phyloP scores from a whole-genome alignment of 1,140 invertebrate genomes.

The Riptortus pedestris region DNA sequence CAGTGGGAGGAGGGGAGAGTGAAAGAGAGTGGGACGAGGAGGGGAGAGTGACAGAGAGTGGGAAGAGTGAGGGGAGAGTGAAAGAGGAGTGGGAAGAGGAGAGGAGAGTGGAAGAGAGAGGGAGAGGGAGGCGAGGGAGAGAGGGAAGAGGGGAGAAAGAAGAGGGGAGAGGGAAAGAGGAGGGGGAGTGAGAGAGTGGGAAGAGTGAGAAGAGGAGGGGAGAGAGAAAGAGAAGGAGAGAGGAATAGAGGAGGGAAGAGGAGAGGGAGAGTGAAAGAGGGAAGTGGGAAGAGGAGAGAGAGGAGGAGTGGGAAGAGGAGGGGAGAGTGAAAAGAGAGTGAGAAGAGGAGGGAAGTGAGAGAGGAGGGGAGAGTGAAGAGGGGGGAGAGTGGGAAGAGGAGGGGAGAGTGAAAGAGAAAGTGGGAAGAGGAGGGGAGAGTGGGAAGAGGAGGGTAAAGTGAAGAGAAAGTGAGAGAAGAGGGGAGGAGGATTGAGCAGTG shows the following conservation, averaged over 20 bases:
- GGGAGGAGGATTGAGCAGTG: background rate
- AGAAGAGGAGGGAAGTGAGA: background rate
- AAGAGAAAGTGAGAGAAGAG: background rate
- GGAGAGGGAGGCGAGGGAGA: too few relatives aligned
- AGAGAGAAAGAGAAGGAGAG: too few relatives aligned
- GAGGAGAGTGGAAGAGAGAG: too few relatives aligned
- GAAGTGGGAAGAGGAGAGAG: background rate
- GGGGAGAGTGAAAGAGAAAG: background rate
- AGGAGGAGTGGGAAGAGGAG: background rate
- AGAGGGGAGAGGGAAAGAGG: too few relatives aligned
- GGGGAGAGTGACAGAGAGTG: too few relatives aligned
- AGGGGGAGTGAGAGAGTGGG: too few relatives aligned
- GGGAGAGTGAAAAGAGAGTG: background rate
- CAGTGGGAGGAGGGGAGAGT: too few relatives aligned
- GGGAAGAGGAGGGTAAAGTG: background rate
- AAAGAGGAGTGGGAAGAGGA: too few relatives aligned
- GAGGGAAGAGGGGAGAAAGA: too few relatives aligned
- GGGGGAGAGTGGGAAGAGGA: background rate
- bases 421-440: background rate
- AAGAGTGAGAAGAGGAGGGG: too few relatives aligned
- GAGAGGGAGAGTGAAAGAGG: background rate
- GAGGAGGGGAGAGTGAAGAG: background rate
- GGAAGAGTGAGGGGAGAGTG: too few relatives aligned
- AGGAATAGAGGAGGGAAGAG: background rate
- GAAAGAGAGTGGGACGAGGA: too few relatives aligned